Percentiles rank a stretch among this genome's conserved stretches.
These are phyloP conservation scores for Jordanella pulchra DNA, from an alignment of 2,797 vertebrate genomes.

Conservation along the genomic window DNA sequence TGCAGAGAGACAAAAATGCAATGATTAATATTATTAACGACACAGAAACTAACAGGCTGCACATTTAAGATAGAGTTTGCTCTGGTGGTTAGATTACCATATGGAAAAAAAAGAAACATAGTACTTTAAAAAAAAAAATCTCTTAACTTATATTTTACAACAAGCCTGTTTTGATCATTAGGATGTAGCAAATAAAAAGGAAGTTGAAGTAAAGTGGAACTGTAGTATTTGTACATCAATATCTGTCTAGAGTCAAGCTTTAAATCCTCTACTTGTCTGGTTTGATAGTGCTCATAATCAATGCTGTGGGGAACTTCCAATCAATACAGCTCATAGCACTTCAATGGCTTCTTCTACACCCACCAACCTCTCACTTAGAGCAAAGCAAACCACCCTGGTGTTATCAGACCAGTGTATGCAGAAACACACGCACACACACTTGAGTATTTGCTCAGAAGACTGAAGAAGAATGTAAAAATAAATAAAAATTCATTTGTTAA, in stretches of 20 bases:
- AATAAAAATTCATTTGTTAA: neutral
- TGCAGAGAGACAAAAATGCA: conserved; percentile 68
- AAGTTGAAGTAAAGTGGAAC: conserved; percentile 30
- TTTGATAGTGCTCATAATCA: conserved; percentile 68
- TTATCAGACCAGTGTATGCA: conserved; percentile 17
- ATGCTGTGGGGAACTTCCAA: conserved; percentile 62
- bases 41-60: conserved; percentile 4
- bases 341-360: conserved; percentile 64
- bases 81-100: neutral
- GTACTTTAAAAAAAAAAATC: neutral
- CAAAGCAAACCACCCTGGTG: conserved; percentile 19
- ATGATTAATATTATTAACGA: conserved; percentile 15
- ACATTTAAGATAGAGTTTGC: neutral
- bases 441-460: neutral
- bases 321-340: conserved; percentile 71
- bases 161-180: neutral
- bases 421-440: conserved; percentile 3
- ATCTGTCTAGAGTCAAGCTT: conserved; percentile 54
- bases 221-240: conserved; percentile 46
- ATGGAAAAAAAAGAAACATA: conserved; percentile 1
- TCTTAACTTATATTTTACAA: conserved; percentile 1
- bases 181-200: conserved; percentile 35
- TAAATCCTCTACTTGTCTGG: conserved; percentile 60
- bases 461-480: neutral
- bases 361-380: conserved; percentile 38